Evolutionary conservation across 30 jellyfish, hydroid and myxozoan genomes (phyloP).

Genomic region (Clytia hemisphaerica): DNA sequence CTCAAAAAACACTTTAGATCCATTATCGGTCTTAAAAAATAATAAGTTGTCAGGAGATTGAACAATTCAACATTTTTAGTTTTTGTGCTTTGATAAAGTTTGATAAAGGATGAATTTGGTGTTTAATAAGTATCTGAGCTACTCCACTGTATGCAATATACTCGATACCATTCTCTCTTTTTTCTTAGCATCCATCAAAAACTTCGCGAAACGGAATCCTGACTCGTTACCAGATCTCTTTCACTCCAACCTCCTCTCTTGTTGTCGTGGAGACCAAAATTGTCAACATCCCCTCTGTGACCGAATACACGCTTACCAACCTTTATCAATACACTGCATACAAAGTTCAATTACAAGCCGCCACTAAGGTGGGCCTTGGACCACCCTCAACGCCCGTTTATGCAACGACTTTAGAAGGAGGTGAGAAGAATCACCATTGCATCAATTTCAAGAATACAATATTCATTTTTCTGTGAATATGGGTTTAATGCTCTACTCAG

Average conservation of each 20-base stretch:
- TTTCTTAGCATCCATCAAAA: constrained; percentile 48
- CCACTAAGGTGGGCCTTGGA: constrained; percentile 75
- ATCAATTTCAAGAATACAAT: too few species aligned
- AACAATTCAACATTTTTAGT: too few species aligned
- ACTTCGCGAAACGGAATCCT: constrained; percentile 53
- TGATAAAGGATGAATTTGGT: too few species aligned
- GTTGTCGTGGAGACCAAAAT: not conserved
- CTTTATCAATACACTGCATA: constrained; percentile 57
- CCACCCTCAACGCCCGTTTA: constrained; percentile 42
- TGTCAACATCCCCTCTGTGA: constrained; percentile 9
- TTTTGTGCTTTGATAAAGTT: too few species aligned
- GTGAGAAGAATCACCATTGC: constrained; percentile 21
- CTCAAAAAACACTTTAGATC: too few species aligned
- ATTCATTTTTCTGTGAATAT: too few species aligned
- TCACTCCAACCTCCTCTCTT: constrained; percentile 10
- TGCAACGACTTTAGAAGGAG: constrained; percentile 78
- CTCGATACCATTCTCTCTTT: not conserved
- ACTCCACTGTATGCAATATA: not conserved
- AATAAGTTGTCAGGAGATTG: too few species aligned
- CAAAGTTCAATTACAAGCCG: constrained; percentile 52
- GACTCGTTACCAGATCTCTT: constrained; percentile 46
- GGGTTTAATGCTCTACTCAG: too few species aligned
- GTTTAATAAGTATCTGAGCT: too few species aligned
- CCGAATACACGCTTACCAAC: constrained; percentile 27
- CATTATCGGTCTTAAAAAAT: too few species aligned